Percentiles rank a stretch among this genome's conserved stretches.
phyloP scores from a whole-genome alignment of 2,797 vertebrate species.

The Trachops cirrhosus region DNA sequence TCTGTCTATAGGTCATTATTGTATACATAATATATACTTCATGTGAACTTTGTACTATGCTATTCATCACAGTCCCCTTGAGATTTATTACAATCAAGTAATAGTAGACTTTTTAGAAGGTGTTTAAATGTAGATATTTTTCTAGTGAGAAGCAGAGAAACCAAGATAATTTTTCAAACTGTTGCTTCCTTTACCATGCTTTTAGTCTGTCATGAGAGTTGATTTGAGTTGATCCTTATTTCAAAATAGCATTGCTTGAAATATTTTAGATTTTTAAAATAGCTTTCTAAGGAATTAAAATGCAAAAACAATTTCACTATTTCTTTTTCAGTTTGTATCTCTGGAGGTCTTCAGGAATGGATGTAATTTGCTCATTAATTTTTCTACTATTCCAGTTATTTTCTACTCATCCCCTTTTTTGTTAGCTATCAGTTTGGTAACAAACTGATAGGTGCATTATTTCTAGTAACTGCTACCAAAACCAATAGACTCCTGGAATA shows the following conservation, averaged over 20 bases:
- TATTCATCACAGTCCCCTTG: not conserved
- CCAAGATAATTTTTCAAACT: not conserved
- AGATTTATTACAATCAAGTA: not conserved
- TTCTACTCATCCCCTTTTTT: slow-evolving; percentile 31
- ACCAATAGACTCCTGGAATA: slow-evolving; percentile 34
- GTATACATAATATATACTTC: not conserved
- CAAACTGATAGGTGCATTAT: slow-evolving; percentile 22
- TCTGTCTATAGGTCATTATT: not conserved
- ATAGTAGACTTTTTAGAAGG: not conserved
- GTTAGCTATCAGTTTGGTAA: slow-evolving; percentile 55
- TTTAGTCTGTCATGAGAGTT: not conserved
- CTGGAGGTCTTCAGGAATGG: not conserved
- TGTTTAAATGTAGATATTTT: not conserved
- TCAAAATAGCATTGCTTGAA: slow-evolving; percentile 7
- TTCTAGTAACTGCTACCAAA: slow-evolving; percentile 44
- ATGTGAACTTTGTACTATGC: not conserved
- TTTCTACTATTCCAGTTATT: not conserved
- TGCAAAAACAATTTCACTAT: not conserved
- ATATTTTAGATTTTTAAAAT: not conserved
- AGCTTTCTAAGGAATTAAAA: slow-evolving; percentile 6
- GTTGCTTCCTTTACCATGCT: not conserved
- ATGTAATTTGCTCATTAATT: slow-evolving; percentile 5
- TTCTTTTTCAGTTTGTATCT: not conserved
- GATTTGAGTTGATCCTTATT: slow-evolving; percentile 4
- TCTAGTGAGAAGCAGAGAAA: not conserved